phyloP scores from a whole-genome alignment of 2,113 vertebrate species.

The Suricata suricatta region DNA sequence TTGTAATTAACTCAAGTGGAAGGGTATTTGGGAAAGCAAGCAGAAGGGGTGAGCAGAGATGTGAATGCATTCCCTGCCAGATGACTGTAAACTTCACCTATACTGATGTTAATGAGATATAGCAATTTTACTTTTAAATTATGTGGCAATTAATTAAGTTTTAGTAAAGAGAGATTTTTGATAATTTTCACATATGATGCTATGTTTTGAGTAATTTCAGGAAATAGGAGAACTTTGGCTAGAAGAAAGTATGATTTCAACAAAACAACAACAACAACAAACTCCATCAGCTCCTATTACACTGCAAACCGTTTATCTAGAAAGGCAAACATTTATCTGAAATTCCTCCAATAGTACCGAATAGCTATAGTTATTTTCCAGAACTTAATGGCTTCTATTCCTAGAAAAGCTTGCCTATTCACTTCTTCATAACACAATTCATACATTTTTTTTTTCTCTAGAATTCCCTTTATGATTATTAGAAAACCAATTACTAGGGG shows the following conservation, averaged over 20 bases:
- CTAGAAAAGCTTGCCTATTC: neutral
- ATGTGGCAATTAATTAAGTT: neutral
- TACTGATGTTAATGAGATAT: neutral
- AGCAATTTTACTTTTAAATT: neutral
- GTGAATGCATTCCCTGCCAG: neutral
- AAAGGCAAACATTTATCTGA: neutral
- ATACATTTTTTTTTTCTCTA: constrained; percentile 1
- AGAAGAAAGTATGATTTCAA: neutral
- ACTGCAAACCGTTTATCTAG: neutral
- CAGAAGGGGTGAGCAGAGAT: neutral
- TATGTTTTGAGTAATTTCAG: neutral
- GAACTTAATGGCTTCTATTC: neutral
- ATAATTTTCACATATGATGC: neutral
- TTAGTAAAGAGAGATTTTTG: neutral
- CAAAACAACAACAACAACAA: neutral
- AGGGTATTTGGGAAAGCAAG: neutral
- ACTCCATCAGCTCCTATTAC: neutral
- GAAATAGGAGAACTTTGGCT: neutral
- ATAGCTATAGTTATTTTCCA: neutral
- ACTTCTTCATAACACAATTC: neutral
- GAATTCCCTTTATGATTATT: constrained; percentile 54
- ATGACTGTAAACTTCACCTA: neutral
- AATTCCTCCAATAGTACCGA: neutral
- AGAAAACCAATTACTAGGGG: constrained; percentile 35
- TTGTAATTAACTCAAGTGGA: neutral